Percentiles rank a stretch among this genome's conserved stretches.
Conservation (phyloP, 1,140 invertebrate genomes). For the Eueides isabella region DNA sequence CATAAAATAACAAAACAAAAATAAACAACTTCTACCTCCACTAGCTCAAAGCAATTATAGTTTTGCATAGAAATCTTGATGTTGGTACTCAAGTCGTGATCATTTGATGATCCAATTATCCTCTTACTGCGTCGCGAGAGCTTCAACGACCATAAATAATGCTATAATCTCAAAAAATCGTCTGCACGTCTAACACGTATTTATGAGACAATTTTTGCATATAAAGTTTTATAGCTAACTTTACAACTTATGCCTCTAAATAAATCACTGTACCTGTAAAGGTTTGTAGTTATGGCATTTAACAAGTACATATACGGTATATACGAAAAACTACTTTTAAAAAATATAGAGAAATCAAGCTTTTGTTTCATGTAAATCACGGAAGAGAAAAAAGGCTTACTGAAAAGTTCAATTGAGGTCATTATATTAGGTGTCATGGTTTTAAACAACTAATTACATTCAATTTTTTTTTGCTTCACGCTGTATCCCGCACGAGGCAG, state of each 20-base stretch:
- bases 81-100: conserved; percentile 35
- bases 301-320: no score
- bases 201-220: conserved; percentile 49
- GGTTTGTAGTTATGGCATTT: not conserved
- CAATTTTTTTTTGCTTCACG: no score
- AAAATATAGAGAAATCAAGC: not conserved
- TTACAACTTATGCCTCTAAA: not conserved
- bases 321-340: no score
- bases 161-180: conserved; percentile 26
- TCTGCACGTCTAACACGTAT: conserved; percentile 49
- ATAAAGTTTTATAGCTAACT: not conserved
- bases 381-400: not conserved
- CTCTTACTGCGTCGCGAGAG: conserved; percentile 42
- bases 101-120: conserved; percentile 49
- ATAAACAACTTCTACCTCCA: not conserved
- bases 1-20: not conserved
- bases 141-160: conserved; percentile 44
- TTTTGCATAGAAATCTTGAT: not conserved
- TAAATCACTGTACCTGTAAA: conserved; percentile 5
- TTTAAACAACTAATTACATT: not conserved
- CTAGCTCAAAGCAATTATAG: conserved; percentile 29
- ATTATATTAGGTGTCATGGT: not conserved
- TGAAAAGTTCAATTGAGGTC: not conserved
- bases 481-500: no score
- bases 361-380: not conserved